Conservation (phyloP, 1,140 invertebrate species). For the Nebria ingens region DNA sequence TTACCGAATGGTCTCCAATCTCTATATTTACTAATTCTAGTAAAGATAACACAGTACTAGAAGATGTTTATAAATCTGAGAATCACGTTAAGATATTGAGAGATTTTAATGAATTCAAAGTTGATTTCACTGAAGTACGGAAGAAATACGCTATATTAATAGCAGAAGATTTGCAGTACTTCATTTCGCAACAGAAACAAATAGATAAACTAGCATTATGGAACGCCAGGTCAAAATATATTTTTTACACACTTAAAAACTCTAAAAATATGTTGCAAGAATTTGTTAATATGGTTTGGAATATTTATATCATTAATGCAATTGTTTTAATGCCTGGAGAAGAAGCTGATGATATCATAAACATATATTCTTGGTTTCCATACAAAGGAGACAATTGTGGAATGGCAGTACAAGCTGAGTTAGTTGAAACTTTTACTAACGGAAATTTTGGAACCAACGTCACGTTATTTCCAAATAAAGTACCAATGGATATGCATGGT, state of each 20-base stretch:
- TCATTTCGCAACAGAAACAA: background rate
- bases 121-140: background rate
- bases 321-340: constrained; percentile 15
- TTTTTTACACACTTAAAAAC: background rate
- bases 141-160: background rate
- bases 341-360: constrained; percentile 13
- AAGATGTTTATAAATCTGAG: background rate
- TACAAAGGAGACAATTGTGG: constrained; percentile 20
- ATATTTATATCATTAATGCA: constrained; percentile 18
- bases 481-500: constrained; percentile 20
- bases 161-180: background rate
- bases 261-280: background rate
- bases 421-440: constrained; percentile 16
- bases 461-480: constrained; percentile 19
- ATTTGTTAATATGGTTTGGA: constrained; percentile 10
- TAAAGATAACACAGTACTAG: background rate
- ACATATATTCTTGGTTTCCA: constrained; percentile 22
- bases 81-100: background rate
- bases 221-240: background rate
- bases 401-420: constrained; percentile 12
- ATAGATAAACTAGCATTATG: background rate
- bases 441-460: constrained; percentile 13
- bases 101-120: background rate
- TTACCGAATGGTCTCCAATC: background rate
- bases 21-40: background rate